phyloP scores from a whole-genome alignment of 2,113 vertebrate species.

The Hippocampus guttulatus region DNA sequence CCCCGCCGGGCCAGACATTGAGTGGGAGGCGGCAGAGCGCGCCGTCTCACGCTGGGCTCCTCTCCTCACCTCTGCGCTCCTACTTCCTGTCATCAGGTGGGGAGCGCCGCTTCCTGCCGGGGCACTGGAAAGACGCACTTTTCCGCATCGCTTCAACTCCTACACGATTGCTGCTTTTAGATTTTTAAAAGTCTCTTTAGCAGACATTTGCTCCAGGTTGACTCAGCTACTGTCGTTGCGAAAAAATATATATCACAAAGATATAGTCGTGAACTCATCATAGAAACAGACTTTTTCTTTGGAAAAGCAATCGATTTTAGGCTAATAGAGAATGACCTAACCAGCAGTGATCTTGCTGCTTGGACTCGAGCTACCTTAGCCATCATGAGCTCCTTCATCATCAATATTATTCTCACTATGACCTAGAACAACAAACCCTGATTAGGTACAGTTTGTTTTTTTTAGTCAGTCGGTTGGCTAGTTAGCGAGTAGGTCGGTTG shows the following conservation, averaged over 20 bases:
- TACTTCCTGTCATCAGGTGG: slow-evolving; percentile 6
- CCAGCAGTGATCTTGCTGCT: background rate
- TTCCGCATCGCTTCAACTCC: background rate
- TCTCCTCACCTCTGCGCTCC: background rate
- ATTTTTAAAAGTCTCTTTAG: background rate
- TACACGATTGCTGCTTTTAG: background rate
- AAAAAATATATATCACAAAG: background rate
- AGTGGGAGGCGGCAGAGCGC: slow-evolving; percentile 6
- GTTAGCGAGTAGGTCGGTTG: background rate
- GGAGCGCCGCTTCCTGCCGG: background rate
- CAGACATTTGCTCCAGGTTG: background rate
- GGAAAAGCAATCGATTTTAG: background rate
- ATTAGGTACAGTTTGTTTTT: background rate
- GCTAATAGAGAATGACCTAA: background rate
- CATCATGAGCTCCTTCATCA: background rate
- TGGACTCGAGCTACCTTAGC: background rate
- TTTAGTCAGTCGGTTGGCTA: background rate
- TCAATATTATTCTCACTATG: background rate
- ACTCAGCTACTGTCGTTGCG: background rate
- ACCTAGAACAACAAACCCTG: background rate
- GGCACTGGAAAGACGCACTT: background rate
- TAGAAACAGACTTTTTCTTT: background rate
- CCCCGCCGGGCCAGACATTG: slow-evolving; percentile 1
- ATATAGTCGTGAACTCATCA: background rate
- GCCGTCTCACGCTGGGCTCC: background rate